These are phyloP conservation scores for Xanthorhoe designata DNA, from an alignment of 2,888 invertebrate genomes.

Conservation along the genomic window DNA sequence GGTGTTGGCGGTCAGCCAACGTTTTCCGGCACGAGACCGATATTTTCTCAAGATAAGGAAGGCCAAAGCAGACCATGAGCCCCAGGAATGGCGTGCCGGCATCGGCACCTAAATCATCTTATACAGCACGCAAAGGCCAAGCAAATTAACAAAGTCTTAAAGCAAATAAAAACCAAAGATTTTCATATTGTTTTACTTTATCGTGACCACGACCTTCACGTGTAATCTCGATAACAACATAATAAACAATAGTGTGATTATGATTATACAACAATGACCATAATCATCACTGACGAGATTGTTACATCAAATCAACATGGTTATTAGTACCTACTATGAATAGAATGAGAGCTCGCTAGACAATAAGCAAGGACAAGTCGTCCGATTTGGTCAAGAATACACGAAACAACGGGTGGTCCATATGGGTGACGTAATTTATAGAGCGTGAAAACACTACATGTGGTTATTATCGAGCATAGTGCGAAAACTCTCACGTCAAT, in stretches of 20 bases:
- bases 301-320: conserved; percentile 23
- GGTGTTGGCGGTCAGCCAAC: conserved; percentile 70
- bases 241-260: not conserved
- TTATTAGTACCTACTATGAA: conserved; percentile 35
- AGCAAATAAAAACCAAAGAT: conserved; percentile 26
- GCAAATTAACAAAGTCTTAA: conserved; percentile 47
- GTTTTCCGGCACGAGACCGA: conserved; percentile 70
- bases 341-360: conserved; percentile 35
- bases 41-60: conserved; percentile 73
- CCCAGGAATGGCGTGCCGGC: conserved; percentile 57
- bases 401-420: conserved; percentile 38
- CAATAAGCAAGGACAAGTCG: conserved; percentile 33
- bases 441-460: conserved; percentile 37
- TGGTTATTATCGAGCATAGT: conserved; percentile 25
- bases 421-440: conserved; percentile 35
- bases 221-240: conserved; percentile 46
- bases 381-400: conserved; percentile 41
- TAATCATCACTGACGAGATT: too few species aligned
- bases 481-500: conserved; percentile 4
- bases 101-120: conserved; percentile 52
- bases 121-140: conserved; percentile 62
- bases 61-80: conserved; percentile 53
- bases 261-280: not conserved
- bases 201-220: conserved; percentile 45
- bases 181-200: conserved; percentile 32